Evolutionary conservation across 2,888 invertebrate genomes (phyloP).

Genomic region (Andrena bucephala): DNA sequence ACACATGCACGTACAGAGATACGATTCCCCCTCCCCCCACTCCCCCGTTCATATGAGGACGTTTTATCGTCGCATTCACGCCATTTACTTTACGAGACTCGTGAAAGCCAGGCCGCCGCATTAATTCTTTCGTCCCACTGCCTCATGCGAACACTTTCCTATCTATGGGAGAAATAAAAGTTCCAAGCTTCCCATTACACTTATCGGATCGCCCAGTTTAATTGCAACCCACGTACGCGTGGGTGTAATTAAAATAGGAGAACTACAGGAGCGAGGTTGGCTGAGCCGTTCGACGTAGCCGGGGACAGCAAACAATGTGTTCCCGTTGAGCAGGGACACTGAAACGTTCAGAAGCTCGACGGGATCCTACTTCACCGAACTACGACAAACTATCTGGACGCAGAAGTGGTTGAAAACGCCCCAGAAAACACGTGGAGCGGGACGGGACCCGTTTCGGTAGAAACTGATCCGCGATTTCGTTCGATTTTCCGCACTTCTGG

Average conservation of each 20-base stretch:
- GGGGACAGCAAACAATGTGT: no score
- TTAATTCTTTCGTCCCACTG: constrained; percentile 38
- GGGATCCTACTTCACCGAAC: neutral
- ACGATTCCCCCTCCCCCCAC: constrained; percentile 10
- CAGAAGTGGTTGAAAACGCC: neutral
- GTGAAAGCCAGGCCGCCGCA: constrained; percentile 9
- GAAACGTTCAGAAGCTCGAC: neutral
- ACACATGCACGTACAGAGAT: constrained; percentile 17
- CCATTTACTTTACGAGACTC: constrained; percentile 24
- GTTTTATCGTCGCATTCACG: constrained; percentile 40
- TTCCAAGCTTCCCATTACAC: neutral
- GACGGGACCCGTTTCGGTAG: neutral
- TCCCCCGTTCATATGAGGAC: neutral
- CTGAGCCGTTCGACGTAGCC: no score
- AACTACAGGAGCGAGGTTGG: no score
- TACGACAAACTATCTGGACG: neutral
- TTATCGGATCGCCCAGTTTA: no score
- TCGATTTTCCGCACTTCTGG: constrained; percentile 29
- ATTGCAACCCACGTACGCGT: no score
- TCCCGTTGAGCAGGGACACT: neutral
- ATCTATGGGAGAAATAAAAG: neutral
- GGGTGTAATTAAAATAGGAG: no score
- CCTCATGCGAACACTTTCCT: neutral
- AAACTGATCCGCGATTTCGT: constrained; percentile 19
- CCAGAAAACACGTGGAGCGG: neutral